phyloP scores from a whole-genome alignment of 2,797 vertebrate species.

The Phyllotis vaccarum region DNA sequence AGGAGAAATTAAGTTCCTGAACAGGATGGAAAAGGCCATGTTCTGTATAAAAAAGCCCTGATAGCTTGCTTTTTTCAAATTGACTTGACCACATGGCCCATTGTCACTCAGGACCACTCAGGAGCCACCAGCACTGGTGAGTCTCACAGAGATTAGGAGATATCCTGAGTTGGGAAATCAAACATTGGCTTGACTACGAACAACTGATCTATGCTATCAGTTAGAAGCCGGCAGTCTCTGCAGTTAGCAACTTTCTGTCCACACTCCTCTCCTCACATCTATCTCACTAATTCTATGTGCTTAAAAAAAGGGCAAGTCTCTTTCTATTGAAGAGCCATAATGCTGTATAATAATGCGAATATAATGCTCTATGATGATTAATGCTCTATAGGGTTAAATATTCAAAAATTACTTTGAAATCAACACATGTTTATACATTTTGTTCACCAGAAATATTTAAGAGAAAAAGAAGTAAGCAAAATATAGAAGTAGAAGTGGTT shows the following conservation, averaged over 20 bases:
- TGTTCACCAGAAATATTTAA: conserved; percentile 15
- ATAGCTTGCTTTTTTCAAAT: neutral
- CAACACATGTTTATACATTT: neutral
- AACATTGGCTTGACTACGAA: conserved; percentile 39
- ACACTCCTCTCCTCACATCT: neutral
- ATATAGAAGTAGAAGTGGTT: conserved; percentile 12
- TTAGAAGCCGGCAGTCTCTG: neutral
- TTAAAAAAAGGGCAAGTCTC: neutral
- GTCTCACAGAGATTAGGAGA: neutral
- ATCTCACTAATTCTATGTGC: neutral
- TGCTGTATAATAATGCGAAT: neutral
- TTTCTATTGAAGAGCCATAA: neutral
- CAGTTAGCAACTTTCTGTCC: neutral
- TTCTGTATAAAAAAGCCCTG: neutral
- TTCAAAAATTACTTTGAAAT: conserved; percentile 50
- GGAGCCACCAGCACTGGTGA: neutral
- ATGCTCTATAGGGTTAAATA: neutral
- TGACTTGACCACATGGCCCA: neutral
- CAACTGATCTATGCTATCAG: neutral
- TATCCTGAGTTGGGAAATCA: neutral
- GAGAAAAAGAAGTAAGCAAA: conserved; percentile 11
- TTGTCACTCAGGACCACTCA: neutral
- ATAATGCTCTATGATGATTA: neutral
- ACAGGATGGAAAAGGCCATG: neutral
- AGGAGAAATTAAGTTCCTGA: conserved; percentile 17